These are phyloP conservation scores for Liopterus haemorrhoidalis DNA, from an alignment of 2,888 invertebrate genomes.

Conservation along the genomic window DNA sequence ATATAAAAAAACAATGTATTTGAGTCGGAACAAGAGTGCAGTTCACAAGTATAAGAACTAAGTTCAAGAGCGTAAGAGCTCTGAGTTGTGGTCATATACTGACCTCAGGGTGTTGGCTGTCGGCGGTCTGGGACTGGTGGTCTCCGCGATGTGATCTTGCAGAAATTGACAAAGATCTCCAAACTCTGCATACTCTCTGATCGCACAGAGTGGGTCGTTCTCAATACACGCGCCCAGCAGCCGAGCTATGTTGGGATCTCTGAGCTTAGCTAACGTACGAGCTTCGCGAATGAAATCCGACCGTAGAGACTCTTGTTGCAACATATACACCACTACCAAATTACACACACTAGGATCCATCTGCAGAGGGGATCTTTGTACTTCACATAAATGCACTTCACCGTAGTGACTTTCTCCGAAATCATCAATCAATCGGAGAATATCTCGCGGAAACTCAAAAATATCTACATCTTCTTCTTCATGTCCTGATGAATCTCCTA, in stretches of 20 bases:
- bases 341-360: constrained; percentile 40
- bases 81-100: constrained; percentile 26
- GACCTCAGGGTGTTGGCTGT: constrained; percentile 67
- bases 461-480: constrained; percentile 47
- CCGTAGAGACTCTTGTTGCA: constrained; percentile 57
- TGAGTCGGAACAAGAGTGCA: constrained; percentile 3
- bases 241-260: constrained; percentile 66
- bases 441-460: constrained; percentile 63
- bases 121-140: constrained; percentile 56
- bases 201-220: constrained; percentile 68
- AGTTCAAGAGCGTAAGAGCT: constrained; percentile 10
- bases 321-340: constrained; percentile 62
- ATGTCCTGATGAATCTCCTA: constrained; percentile 50
- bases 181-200: constrained; percentile 69
- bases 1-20: background rate
- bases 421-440: constrained; percentile 68
- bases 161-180: constrained; percentile 82
- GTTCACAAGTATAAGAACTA: background rate
- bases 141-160: constrained; percentile 72
- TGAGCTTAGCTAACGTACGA: constrained; percentile 60
- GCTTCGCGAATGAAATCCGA: constrained; percentile 69
- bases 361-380: constrained; percentile 40
- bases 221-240: constrained; percentile 67
- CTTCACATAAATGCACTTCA: constrained; percentile 64
- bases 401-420: constrained; percentile 73